phyloP scores from a whole-genome alignment of 2,888 invertebrate genomes.

The Drosophila antonietae region DNA sequence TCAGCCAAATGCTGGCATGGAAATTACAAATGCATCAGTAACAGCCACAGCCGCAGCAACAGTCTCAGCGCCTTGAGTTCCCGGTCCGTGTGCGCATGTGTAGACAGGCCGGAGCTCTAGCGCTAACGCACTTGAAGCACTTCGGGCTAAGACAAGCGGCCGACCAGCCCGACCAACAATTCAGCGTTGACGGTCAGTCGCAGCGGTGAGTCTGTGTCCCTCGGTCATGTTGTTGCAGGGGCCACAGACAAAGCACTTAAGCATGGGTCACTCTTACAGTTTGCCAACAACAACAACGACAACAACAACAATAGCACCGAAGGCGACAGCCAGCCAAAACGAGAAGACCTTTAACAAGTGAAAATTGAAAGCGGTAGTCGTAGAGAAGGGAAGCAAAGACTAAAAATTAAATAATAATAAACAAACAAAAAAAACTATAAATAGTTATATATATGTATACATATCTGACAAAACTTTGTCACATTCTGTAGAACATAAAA shows the following conservation, averaged over 20 bases:
- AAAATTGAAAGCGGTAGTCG: conserved; percentile 57
- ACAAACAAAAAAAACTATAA: no score
- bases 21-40: conserved; percentile 80
- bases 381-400: conserved; percentile 19
- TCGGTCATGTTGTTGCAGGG: conserved; percentile 50
- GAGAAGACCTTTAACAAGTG: conserved; percentile 51
- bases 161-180: conserved; percentile 14
- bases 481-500: no score
- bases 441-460: no score
- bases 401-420: not conserved
- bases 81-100: conserved; percentile 43
- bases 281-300: conserved; percentile 27
- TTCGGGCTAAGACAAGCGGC: conserved; percentile 65
- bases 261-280: conserved; percentile 69
- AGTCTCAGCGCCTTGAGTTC: conserved; percentile 22
- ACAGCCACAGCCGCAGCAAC: conserved; percentile 24
- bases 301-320: conserved; percentile 27
- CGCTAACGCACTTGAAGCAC: conserved; percentile 73
- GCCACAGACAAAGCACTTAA: conserved; percentile 67
- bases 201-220: conserved; percentile 37
- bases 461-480: no score
- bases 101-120: conserved; percentile 44
- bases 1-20: conserved; percentile 70
- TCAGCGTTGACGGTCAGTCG: conserved; percentile 42
- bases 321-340: conserved; percentile 49